A percentile compares a stretch with the other conserved stretches of the same genome.
These are phyloP conservation scores for Cheilosia soror DNA, from an alignment of 2,888 invertebrate genomes.

Conservation along the genomic window DNA sequence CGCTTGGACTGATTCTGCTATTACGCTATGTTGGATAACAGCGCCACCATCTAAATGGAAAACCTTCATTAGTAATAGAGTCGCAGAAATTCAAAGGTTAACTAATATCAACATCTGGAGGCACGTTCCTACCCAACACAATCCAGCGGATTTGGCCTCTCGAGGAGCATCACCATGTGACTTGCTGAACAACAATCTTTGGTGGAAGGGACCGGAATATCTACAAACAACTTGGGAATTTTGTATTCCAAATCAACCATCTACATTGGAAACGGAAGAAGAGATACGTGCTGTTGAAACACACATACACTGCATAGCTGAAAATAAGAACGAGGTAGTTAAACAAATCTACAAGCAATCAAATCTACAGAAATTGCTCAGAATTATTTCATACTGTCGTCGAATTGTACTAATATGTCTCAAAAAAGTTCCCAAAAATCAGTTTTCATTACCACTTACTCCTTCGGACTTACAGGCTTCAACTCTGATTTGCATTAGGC, in stretches of 20 bases:
- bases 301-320: not conserved
- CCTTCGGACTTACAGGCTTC: not conserved
- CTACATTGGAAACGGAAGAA: conserved; percentile 11
- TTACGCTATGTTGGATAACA: conserved; percentile 30
- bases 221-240: conserved; percentile 12
- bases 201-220: conserved; percentile 46
- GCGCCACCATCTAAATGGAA: conserved; percentile 14
- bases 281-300: conserved; percentile 9
- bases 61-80: conserved; percentile 18
- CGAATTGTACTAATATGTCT: conserved; percentile 1
- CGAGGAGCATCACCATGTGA: conserved; percentile 15
- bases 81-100: conserved; percentile 17
- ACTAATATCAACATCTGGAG: not conserved
- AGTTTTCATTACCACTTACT: not conserved
- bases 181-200: conserved; percentile 16
- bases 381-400: conserved; percentile 18
- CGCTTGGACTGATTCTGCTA: conserved; percentile 41
- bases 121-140: conserved; percentile 18
- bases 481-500: conserved; percentile 8
- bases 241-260: conserved; percentile 8
- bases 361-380: not conserved
- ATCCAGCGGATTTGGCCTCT: conserved; percentile 23
- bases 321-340: not conserved
- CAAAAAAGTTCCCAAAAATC: not conserved
- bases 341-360: conserved; percentile 14